Evolutionary conservation across 2,888 invertebrate species (phyloP).

Genomic region (Lutraria lutraria): DNA sequence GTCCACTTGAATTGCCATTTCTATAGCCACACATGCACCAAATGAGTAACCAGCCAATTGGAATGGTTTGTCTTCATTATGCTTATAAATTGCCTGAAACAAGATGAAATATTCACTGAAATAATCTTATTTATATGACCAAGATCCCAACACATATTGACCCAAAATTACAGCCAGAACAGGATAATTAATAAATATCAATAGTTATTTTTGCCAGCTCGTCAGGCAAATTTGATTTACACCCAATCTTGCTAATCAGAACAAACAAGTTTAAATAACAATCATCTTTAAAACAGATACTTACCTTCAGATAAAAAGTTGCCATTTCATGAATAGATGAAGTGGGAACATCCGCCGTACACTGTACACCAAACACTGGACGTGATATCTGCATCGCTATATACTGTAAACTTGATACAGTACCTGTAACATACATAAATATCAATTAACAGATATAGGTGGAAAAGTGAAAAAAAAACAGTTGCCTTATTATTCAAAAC

Average conservation of each 20-base stretch:
- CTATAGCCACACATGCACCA: conserved; percentile 97
- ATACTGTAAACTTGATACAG: conserved; percentile 90
- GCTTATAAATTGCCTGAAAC: conserved; percentile 50
- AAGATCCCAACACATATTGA: not conserved
- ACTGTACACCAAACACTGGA: conserved; percentile 96
- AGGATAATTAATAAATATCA: not conserved
- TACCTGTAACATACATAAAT: conserved; percentile 71
- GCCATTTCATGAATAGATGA: conserved; percentile 92
- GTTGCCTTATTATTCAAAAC: too few species aligned
- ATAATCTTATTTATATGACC: not conserved
- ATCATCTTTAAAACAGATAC: not conserved
- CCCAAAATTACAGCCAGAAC: not conserved
- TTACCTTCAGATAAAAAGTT: conserved; percentile 86
- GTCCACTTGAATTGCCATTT: conserved; percentile 94
- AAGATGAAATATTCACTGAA: not conserved
- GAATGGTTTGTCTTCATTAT: conserved; percentile 89
- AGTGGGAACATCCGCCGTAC: conserved; percentile 92
- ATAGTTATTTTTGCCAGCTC: too few species aligned
- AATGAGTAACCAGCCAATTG: conserved; percentile 97
- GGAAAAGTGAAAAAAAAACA: not conserved
- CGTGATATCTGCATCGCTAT: conserved; percentile 92
- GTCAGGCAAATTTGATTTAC: not conserved
- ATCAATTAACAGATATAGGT: not conserved
- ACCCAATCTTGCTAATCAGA: not conserved
- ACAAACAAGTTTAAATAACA: not conserved